Base-by-base conservation (phyloP, 2,113 vertebrate species). In the Python bivittatus region DNA sequence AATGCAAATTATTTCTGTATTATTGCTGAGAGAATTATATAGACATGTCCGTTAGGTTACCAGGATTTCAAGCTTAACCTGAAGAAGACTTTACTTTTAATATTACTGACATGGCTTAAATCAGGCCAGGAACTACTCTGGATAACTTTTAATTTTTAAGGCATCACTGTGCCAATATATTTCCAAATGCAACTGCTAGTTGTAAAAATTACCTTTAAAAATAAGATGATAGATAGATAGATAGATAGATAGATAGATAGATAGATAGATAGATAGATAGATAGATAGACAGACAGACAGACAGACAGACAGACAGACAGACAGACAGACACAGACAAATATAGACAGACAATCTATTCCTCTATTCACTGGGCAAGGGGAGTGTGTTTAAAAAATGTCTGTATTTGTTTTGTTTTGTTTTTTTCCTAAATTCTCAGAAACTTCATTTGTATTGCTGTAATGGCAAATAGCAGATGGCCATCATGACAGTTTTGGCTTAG, bases 361-460 rank as follows among this genome's bases (percentile, higher is more conserved):
- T 60, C 60, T 8, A 61, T 68, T 68, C 64, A 68, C n/a, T 6
- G 12, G 48, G 13, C 60, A 1, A 56, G 1, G 68, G 53, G 17
- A 89, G 1, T 33, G 92, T 42, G 9, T 86, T 89, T 61, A 93
- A 84, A 60, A 0, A 25, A 1, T 92, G 27, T 7, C 38, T 84
- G 61, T 27, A 53, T 4, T 89, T 89, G 11, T 33, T 60, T 60
- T 29, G 53, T 84, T 87, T 86, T 27, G 2, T 8, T 6, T 68
- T 93, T 92, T n/a, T 2, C 64, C 64, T 68, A 22, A 58, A 13
- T 61, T 6, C 25, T 2, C 1, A 90, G 56, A 91, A 93, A 17
- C 44, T 88, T 72, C 57, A 84, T 27, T 91, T 94, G 93, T 95
- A 38, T 85, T 92, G 5, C 0, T 88, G 33, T 1, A 42, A 56